A percentile compares a stretch with the other conserved stretches of the same genome.
Evolutionary conservation across 2,113 vertebrate species (phyloP).

Genomic region (Numida meleagris): DNA sequence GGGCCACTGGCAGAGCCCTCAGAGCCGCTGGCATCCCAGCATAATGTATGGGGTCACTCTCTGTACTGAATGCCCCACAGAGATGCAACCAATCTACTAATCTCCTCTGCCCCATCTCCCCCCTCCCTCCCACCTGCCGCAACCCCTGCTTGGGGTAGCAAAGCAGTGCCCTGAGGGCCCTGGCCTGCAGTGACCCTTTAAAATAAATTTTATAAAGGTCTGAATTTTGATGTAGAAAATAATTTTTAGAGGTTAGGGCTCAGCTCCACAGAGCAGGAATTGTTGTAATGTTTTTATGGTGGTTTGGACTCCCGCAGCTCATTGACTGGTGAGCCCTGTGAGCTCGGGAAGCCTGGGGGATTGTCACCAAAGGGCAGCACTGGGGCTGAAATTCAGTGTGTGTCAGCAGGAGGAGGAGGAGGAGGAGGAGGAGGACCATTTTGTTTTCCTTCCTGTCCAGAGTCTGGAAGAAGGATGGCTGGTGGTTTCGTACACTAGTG

Average conservation of each 20-base stretch:
- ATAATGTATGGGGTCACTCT: rapidly evolving
- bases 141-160: background rate
- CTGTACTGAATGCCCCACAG: background rate
- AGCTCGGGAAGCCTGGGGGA: background rate
- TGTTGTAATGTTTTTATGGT: background rate
- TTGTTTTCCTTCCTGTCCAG: background rate
- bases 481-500: rapidly evolving
- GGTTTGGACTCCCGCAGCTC: background rate
- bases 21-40: background rate
- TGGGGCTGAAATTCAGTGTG: background rate
- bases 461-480: background rate
- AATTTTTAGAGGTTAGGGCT: background rate
- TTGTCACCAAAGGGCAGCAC: too few relatives aligned
- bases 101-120: background rate
- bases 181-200: background rate
- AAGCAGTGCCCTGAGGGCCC: rapidly evolving
- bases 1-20: rapidly evolving
- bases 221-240: background rate
- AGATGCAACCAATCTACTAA: background rate
- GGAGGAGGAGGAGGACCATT: background rate
- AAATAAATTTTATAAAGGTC: background rate
- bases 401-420: background rate
- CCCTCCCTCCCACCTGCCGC: too few relatives aligned
- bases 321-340: background rate
- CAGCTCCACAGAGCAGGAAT: background rate